Evolutionary conservation across 2,888 invertebrate genomes (phyloP).

Genomic region (Lepidochrysops patricia): DNA sequence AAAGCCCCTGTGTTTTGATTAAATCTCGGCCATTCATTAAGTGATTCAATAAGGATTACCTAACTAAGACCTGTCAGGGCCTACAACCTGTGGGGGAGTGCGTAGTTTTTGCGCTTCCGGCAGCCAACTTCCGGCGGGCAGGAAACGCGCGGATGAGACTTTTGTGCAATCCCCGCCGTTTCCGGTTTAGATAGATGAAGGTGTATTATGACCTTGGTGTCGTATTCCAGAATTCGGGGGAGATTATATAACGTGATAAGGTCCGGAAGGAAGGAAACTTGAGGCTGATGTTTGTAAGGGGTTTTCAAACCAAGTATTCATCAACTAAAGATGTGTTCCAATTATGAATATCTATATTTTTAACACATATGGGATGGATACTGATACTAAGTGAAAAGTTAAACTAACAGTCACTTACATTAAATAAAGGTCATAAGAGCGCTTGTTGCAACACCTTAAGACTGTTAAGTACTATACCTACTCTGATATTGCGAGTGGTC

Average conservation of each 20-base stretch:
- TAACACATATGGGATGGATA: too few relatives aligned
- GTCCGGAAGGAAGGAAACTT: slow-evolving; percentile 22
- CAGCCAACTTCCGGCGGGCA: slow-evolving; percentile 45
- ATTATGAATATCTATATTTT: too few relatives aligned
- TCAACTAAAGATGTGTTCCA: too few relatives aligned
- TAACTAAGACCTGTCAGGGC: slow-evolving; percentile 1
- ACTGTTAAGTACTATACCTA: too few relatives aligned
- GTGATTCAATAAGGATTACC: background rate
- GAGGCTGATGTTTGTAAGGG: too few relatives aligned
- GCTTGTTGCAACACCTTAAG: too few relatives aligned
- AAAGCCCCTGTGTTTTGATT: background rate
- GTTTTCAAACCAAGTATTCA: too few relatives aligned
- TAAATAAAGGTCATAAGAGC: too few relatives aligned
- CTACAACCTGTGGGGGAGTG: slow-evolving; percentile 44
- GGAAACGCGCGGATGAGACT: slow-evolving; percentile 58
- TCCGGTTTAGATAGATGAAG: slow-evolving; percentile 45
- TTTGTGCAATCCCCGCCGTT: slow-evolving; percentile 45
- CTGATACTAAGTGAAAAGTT: too few relatives aligned
- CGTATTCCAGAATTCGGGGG: slow-evolving; percentile 40
- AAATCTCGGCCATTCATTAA: slow-evolving; percentile 15
- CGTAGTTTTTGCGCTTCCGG: slow-evolving; percentile 45
- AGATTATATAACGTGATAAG: slow-evolving; percentile 31
- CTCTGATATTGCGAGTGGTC: too few relatives aligned
- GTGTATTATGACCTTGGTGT: slow-evolving; percentile 65
- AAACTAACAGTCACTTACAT: too few relatives aligned